Evolutionary conservation across 2,797 vertebrate genomes (phyloP).

Genomic region (Parauchenoglanis ngamensis): DNA sequence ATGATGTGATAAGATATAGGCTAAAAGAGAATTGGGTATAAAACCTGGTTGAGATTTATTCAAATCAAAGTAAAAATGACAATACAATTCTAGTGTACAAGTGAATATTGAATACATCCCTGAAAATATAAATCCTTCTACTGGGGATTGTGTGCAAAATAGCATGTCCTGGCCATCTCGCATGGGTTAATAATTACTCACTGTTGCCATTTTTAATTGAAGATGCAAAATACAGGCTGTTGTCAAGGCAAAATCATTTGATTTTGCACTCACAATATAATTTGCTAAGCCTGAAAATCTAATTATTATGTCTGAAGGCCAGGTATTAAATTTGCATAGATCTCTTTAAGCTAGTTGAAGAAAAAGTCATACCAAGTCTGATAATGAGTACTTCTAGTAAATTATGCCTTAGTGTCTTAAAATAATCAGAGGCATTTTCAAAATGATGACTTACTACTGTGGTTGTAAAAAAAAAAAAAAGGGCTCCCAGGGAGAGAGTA

Average conservation of each 20-base stretch:
- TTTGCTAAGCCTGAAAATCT: neutral
- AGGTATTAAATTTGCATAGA: neutral
- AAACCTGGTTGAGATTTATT: neutral
- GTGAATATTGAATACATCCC: neutral
- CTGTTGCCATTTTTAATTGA: neutral
- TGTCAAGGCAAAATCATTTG: neutral
- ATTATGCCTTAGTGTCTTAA: neutral
- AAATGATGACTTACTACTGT: neutral
- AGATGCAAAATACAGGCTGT: neutral
- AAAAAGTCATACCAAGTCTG: neutral
- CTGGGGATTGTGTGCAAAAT: neutral
- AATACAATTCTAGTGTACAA: neutral
- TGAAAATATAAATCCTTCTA: neutral
- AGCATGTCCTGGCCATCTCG: neutral
- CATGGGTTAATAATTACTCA: neutral
- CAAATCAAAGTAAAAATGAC: neutral
- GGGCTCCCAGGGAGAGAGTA: neutral
- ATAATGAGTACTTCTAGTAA: neutral
- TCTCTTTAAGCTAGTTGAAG: neutral
- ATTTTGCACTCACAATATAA: neutral
- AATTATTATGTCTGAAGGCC: neutral
- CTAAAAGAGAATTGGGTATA: neutral
- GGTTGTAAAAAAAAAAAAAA: neutral
- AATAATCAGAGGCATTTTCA: neutral
- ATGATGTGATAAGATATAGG: neutral